Evolutionary conservation across 2,113 vertebrate genomes (phyloP), one percentile per base, ranked within the genome.

Genomic region (Capra hircus): DNA sequence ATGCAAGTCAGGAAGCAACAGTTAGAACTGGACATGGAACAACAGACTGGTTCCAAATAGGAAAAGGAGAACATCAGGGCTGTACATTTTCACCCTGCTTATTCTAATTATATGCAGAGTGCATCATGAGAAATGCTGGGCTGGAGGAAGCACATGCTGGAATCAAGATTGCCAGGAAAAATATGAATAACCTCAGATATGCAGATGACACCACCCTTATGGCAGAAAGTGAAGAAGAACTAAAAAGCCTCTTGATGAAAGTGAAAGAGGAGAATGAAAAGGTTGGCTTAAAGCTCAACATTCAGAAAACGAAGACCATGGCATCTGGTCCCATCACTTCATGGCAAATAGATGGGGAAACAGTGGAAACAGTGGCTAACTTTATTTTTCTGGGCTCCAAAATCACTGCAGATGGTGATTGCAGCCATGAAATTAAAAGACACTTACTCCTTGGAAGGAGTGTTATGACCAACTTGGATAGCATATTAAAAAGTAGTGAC

Each of bases 61-160:
- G 4, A 21, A 67, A 67, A 67, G 17, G 64, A 67, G 33, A 21
- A 36, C 2, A 0, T 67, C 33, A 67, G 8, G 17, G 33, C 17
- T 67, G 8, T 36, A 67, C 17, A 36, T 36, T 36, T 8, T 67
- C 17, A 67, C 64, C 8, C 17, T 36, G 17, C 33, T 67, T 67
- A 67, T 67, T 67, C 55, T 67, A 67, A 67, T 67, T 36, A 67
- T 21, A 36, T 67, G 64, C 17, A 11, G 64, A 67, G 33, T 36
- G 2, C 8, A n/a, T 67, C 64, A 67, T 67, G 33, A 67, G 16
- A 19, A 67, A 67, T 0, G 1, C 16, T 67, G 17, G 33, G 16
- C n/a, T 67, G 33, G 64, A 36, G 2, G 64, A 19, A 67, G 17
- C 64, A 36, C 16, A 67, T 36, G 17, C 64, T 67, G 8, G 64